These are phyloP conservation scores for Bubo bubo DNA, from an alignment of 2,113 vertebrate species.

Conservation along the genomic window DNA sequence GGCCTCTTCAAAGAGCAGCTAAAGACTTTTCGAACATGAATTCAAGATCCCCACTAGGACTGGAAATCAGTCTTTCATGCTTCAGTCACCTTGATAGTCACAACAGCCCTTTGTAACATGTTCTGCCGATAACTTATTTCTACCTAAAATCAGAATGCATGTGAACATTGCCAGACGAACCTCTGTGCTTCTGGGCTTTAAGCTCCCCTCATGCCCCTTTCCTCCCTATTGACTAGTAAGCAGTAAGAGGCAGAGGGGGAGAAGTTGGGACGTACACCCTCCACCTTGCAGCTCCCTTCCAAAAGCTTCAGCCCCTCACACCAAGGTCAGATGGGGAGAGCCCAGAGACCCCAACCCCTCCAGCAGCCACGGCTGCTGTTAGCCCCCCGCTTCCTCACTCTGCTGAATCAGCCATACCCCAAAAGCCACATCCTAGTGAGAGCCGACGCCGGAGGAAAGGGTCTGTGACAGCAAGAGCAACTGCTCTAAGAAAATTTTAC, in stretches of 20 bases:
- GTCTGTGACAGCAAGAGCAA: background rate
- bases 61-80: background rate
- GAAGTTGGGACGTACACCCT: background rate
- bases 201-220: background rate
- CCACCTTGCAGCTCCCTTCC: background rate
- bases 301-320: fast-evolving
- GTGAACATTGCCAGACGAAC: background rate
- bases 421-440: fast-evolving
- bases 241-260: background rate
- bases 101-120: background rate
- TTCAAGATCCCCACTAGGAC: background rate
- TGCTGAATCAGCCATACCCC: background rate
- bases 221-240: fast-evolving
- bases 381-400: too few relatives aligned
- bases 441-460: background rate
- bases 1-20: background rate
- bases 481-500: background rate
- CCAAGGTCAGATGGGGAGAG: background rate
- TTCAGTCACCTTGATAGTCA: background rate
- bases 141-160: fast-evolving
- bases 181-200: background rate
- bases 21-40: background rate
- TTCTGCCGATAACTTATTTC: background rate
- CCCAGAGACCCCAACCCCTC: background rate
- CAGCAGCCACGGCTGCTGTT: background rate